Base-by-base conservation (phyloP, 2,888 invertebrate genomes). In the Drosophila melanocephala region DNA sequence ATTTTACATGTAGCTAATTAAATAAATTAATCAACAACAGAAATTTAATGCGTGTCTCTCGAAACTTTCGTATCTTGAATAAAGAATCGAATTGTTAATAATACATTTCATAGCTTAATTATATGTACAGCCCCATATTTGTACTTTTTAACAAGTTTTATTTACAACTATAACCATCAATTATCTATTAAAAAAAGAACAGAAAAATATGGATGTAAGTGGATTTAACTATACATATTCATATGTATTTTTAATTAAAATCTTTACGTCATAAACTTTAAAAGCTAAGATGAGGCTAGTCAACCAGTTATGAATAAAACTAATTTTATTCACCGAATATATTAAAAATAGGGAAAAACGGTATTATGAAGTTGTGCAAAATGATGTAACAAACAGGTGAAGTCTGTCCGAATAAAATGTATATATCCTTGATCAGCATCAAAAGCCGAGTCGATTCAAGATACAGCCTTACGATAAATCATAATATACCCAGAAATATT, bases 291-390 rank as follows among this genome's bases (percentile, higher is more conserved):
- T 33, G 35, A 5, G 50, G 44, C 44, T 44, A 44, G 61, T 32
- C 42, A 76, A 73, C 80, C 65, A 62, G 78, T 68, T 78, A 55
- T 47, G 28, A 26, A 47, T 16, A 47, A 26, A 47, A 26, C 26
- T 16, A 9, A 7, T 47, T 33, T 35, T 44, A 61, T 35, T 30
- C 28, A 28, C 2, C 26, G 26, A 26, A 47, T 9, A 2, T 47
- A 9, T 5, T 2, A 47, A 47, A 26, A 28, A 16, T 16, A 5
- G 2, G 5, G 16, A 26, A 47, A 47, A 16, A 28, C 47, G 26
- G 47, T 16, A 26, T 5, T 9, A 7, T 16, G 26, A 47, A 47
- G 5, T 16, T 47, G 16, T 47, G 47, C 47, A 26, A 47, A 47
- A 47, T 47, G 16, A 16, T 47, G 9, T 26, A 47, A 26, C 7